Percentiles rank a stretch among this genome's conserved stretches.
Conservation (phyloP, 2,888 invertebrate genomes). For the Tenthredo amoena region DNA sequence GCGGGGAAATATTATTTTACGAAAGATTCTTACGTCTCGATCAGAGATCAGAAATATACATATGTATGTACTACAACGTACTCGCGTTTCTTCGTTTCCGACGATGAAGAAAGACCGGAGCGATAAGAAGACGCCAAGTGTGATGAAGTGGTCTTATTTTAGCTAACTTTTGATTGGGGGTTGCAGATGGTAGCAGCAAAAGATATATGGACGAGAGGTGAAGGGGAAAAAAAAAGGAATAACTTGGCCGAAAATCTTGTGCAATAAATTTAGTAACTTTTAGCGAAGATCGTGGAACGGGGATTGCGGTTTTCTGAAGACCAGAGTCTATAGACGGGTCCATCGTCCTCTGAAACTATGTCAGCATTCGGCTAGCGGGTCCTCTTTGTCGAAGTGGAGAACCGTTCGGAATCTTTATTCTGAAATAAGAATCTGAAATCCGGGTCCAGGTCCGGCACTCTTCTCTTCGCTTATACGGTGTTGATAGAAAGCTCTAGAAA, state of each 20-base stretch:
- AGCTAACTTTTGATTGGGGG: constrained; percentile 14
- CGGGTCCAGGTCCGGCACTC: background rate
- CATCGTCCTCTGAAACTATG: constrained; percentile 13
- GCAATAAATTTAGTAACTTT: background rate
- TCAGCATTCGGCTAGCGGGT: constrained; percentile 16
- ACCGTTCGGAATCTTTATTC: constrained; percentile 27
- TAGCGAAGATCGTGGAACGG: background rate
- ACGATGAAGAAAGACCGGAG: background rate
- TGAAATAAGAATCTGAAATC: constrained; percentile 10
- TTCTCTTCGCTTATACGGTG: background rate
- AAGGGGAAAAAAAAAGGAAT: background rate
- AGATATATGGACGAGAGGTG: background rate
- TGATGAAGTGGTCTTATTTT: constrained; percentile 3
- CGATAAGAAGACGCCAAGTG: background rate
- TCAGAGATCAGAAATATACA: background rate
- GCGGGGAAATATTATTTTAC: background rate
- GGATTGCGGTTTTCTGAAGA: background rate
- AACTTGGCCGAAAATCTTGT: background rate
- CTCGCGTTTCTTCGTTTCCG: background rate
- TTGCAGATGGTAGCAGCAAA: background rate
- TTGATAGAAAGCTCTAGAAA: constrained; percentile 26
- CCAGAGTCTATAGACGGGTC: background rate
- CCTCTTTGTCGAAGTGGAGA: background rate
- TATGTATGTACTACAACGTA: too few species aligned
- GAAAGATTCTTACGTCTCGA: background rate